Percentiles rank a stretch among this genome's conserved stretches.
phyloP scores from a whole-genome alignment of 2,888 invertebrate genomes.

The Platycnemis pennipes region DNA sequence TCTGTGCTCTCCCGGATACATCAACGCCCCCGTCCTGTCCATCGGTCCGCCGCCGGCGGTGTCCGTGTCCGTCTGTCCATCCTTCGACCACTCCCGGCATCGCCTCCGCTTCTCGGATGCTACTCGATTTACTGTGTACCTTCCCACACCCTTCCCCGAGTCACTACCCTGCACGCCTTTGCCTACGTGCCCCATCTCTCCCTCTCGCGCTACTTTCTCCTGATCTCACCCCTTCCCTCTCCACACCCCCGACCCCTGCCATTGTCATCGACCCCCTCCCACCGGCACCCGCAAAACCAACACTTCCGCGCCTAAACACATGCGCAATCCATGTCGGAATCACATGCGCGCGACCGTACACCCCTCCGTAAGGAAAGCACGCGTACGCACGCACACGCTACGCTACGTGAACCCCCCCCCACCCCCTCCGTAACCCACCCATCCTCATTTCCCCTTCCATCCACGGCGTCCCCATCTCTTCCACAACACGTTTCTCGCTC shows the following conservation, averaged over 20 bases:
- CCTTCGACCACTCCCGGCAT: neutral
- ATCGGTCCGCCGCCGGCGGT: neutral
- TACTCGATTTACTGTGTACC: constrained; percentile 23
- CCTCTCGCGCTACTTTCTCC: neutral
- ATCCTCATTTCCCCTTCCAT: neutral
- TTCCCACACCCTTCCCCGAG: neutral
- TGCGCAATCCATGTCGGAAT: neutral
- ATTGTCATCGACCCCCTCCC: neutral
- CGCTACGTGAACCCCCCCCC: neutral
- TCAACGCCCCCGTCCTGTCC: neutral
- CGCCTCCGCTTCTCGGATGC: constrained; percentile 19
- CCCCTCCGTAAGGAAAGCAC: neutral
- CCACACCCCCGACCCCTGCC: neutral
- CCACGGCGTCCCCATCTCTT: neutral
- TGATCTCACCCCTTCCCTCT: neutral
- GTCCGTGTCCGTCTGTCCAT: neutral
- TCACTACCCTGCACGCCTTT: neutral
- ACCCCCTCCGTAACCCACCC: neutral
- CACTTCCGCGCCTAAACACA: constrained; percentile 1
- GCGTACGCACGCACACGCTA: neutral
- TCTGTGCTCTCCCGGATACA: neutral
- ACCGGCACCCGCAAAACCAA: constrained; percentile 14
- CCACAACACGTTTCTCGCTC: neutral
- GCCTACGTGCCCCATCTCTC: neutral
- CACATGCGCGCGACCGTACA: neutral